Conservation (phyloP, 2,797 vertebrate species). For the Coregonus suidteri region DNA sequence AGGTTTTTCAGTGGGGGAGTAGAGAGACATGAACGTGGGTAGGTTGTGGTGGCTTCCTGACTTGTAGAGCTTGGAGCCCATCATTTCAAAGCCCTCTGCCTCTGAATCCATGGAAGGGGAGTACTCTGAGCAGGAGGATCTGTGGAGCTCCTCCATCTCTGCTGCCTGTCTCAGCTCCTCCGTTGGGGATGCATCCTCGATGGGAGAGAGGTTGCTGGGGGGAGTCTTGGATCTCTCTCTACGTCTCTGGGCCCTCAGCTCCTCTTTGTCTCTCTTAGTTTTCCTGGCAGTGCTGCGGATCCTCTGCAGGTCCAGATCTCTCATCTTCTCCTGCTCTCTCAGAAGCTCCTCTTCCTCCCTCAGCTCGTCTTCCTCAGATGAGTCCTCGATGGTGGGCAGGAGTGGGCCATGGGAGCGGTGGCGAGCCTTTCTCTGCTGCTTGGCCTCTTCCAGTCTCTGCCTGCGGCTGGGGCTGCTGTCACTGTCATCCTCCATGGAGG, state of each 20-base stretch:
- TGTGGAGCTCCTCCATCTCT: slow-evolving; percentile 98
- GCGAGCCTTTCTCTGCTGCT: slow-evolving; percentile 96
- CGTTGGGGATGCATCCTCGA: slow-evolving; percentile 97
- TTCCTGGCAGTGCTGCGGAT: slow-evolving; percentile 96
- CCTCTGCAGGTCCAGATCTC: slow-evolving; percentile 96
- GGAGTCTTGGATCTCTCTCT: slow-evolving; percentile 98
- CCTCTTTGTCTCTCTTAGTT: slow-evolving; percentile 97
- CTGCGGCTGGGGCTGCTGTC: slow-evolving; percentile 98
- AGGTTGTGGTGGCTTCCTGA: slow-evolving; percentile 97
- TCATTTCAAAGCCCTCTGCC: slow-evolving; percentile 90
- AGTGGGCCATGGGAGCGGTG: slow-evolving; percentile 96
- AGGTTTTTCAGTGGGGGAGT: slow-evolving; percentile 91
- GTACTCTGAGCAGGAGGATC: slow-evolving; percentile 98
- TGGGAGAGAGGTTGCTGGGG: slow-evolving; percentile 97
- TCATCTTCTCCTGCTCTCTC: slow-evolving; percentile 97
- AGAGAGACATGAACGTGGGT: slow-evolving; percentile 96
- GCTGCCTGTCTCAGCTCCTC: slow-evolving; percentile 97
- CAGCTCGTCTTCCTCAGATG: slow-evolving; percentile 97
- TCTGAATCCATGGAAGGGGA: slow-evolving; percentile 97
- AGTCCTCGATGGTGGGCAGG: slow-evolving; percentile 97
- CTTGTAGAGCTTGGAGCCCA: slow-evolving; percentile 91
- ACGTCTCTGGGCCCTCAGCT: slow-evolving; percentile 94
- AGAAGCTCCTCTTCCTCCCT: slow-evolving; percentile 98
- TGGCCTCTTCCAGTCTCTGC: slow-evolving; percentile 94
- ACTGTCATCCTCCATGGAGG: slow-evolving; percentile 97